Base-by-base conservation (phyloP, 2,797 vertebrate species). In the Acanthurus tractus region DNA sequence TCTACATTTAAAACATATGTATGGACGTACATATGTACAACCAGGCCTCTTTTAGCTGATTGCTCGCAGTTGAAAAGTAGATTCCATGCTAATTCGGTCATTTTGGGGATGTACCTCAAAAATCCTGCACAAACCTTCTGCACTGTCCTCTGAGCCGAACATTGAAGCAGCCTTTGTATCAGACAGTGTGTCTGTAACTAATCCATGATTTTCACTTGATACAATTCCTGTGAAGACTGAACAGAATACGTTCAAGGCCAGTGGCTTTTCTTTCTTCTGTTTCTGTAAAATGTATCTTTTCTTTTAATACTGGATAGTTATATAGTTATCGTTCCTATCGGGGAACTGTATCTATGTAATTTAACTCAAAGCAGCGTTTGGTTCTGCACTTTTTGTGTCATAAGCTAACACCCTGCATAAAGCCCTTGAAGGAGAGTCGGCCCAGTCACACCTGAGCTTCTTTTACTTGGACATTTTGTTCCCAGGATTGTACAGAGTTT, bases 31-130 rank as follows among this genome's bases (percentile, higher is more conserved):
- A 52, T 22, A 34, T 0, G 44, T 25, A 64, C 54, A 81, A 66
- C 74, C 61, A 56, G 5, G 49, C 15, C 34, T 20, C 13, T 71
- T 68, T 62, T 23, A 55, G 1, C 54, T 65, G 68, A 71, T 62
- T 76, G 53, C 52, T 48, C n/a, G 22, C 12, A 18, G 56, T 58
- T 52, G 20, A 44, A 67, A 14, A 52, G 71, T 1, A 53, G 52
- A 45, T 13, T 42, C 15, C 49, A 66, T 46, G 69, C 48, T 62
- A 66, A 77, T 64, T 62, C 3, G 34, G 52, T 72, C 45, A 64
- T 68, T 78, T 69, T 74, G 23, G 52, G 15, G 17, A 34, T 55
- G 7, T 3, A 0, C 18, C 20, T 77, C 17, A 34, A 25, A 63
- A 56, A 29, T 71, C n/a, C 34, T 49, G 9, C 20, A 14, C 15